Conservation (phyloP, 2,797 vertebrate genomes). For the Labeo calbasu region DNA sequence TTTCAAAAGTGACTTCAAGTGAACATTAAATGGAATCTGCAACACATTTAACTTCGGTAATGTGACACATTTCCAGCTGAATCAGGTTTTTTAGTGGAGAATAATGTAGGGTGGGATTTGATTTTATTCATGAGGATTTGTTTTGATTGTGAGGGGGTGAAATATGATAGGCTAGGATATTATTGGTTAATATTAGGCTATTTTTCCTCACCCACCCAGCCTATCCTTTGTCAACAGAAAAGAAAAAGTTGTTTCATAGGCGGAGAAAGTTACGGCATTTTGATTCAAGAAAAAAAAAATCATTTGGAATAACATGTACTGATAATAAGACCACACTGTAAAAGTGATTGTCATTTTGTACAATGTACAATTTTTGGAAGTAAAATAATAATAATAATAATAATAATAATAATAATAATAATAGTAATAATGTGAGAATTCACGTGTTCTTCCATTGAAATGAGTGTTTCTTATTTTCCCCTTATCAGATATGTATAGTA, state of each 20-base stretch:
- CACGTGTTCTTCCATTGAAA: no score
- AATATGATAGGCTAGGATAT: not conserved
- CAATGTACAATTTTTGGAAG: no score
- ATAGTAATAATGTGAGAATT: no score
- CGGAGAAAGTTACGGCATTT: not conserved
- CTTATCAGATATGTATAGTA: no score
- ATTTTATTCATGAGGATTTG: slow-evolving; percentile 1
- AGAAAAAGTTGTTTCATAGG: not conserved
- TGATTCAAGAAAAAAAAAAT: not conserved
- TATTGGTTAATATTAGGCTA: not conserved
- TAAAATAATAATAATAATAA: no score
- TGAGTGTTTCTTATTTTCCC: no score
- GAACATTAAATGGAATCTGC: not conserved
- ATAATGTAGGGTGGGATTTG: not conserved
- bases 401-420: no score
- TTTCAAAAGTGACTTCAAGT: not conserved
- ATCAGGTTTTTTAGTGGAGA: not conserved
- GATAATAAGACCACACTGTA: no score
- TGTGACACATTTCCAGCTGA: not conserved
- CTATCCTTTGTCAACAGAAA: not conserved
- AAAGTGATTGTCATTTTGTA: no score
- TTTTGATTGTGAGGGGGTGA: not conserved
- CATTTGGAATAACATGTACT: no score
- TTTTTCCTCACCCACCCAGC: not conserved
- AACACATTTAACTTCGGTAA: not conserved